Evolutionary conservation across 2,797 vertebrate genomes (phyloP).

Genomic region (Synaphobranchus kaupii): DNA sequence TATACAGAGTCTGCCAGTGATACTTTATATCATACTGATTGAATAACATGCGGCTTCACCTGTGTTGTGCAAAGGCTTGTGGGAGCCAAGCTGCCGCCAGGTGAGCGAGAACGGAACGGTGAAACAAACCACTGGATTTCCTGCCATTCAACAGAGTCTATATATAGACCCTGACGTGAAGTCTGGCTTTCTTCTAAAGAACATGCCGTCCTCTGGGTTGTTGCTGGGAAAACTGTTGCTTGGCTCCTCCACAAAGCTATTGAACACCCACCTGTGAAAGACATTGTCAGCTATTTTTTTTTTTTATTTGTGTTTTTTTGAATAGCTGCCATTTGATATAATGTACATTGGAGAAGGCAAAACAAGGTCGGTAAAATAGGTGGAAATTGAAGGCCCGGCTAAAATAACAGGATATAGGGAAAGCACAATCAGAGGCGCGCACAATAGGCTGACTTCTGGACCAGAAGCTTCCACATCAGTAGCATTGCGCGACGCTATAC

Average conservation of each 20-base stretch:
- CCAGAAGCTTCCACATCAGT: background rate
- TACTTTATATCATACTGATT: background rate
- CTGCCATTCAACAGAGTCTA: background rate
- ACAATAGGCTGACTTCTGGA: background rate
- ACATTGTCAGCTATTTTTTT: background rate
- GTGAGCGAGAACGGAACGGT: background rate
- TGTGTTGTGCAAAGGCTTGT: background rate
- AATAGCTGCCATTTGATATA: background rate
- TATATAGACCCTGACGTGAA: background rate
- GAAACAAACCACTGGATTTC: background rate
- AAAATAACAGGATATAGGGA: background rate
- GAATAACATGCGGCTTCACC: background rate
- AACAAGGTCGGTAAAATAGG: background rate
- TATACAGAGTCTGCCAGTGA: background rate
- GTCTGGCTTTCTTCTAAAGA: background rate
- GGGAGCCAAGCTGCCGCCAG: background rate
- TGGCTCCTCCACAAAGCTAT: background rate
- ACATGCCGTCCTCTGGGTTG: background rate
- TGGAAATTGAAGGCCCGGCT: conserved; percentile 4
- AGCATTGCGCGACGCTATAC: background rate
- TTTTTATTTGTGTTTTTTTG: background rate
- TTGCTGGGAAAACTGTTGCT: background rate
- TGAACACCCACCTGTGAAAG: background rate
- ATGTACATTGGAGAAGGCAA: background rate
- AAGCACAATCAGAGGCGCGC: background rate